phyloP scores from a whole-genome alignment of 1,140 invertebrate genomes.

The Spodoptera frugiperda region DNA sequence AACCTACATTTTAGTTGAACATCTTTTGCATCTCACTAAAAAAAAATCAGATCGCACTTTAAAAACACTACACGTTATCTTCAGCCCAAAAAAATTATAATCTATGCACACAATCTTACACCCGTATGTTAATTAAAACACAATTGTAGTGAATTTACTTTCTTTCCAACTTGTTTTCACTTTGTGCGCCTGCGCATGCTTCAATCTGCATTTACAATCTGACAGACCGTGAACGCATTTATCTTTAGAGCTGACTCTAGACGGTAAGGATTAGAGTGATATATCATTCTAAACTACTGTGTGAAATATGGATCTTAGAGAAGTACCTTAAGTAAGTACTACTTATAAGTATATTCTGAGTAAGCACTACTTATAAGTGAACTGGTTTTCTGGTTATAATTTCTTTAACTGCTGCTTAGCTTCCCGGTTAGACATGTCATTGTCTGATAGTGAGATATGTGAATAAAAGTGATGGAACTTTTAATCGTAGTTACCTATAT shows the following conservation, averaged over 20 bases:
- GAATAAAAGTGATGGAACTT: too few relatives aligned
- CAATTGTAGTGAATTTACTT: slow-evolving; percentile 22
- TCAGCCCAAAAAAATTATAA: neutral
- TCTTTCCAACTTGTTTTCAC: slow-evolving; percentile 32
- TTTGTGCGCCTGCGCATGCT: slow-evolving; percentile 5
- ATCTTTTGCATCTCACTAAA: neutral
- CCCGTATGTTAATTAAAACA: slow-evolving; percentile 12
- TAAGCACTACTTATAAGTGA: too few relatives aligned
- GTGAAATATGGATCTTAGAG: neutral
- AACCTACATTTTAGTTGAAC: neutral
- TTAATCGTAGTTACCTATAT: too few relatives aligned
- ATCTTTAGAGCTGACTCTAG: neutral
- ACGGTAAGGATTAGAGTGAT: neutral
- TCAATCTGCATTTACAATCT: slow-evolving; percentile 19
- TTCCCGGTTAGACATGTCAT: too few relatives aligned
- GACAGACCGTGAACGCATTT: slow-evolving; percentile 28
- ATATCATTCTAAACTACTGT: neutral
- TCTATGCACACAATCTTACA: neutral
- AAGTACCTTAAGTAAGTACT: too few relatives aligned
- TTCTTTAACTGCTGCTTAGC: too few relatives aligned
- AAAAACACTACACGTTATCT: too few relatives aligned
- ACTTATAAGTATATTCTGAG: too few relatives aligned
- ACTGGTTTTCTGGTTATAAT: too few relatives aligned
- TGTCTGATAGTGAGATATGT: too few relatives aligned
- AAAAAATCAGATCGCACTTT: too few relatives aligned